Evolutionary conservation across 2,888 invertebrate genomes (phyloP), one percentile per base, ranked within the genome.

Genomic region (Ectemnius continuus): DNA sequence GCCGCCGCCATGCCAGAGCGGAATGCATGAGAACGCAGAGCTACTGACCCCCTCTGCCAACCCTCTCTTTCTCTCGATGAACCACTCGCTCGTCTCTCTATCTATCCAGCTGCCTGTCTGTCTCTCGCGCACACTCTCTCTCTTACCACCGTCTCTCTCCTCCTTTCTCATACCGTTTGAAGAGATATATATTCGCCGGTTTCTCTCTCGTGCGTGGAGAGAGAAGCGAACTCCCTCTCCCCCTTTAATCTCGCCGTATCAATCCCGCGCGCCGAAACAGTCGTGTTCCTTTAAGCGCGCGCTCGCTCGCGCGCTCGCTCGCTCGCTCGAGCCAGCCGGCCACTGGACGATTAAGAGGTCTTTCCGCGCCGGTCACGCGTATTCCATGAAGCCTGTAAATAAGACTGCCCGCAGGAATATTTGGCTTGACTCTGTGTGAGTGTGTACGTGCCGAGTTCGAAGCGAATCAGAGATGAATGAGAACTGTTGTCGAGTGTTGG

Each of bases 1-100:
- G 85, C 36, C 28, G 83, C 87, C 86, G 88, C 88, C 90, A 88
- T 90, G 88, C 89, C 89, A 85, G 87, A 87, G 86, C 88, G 88
- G 89, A 89, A 90, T 90, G 89, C 89, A 89, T 90, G 89, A 89
- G 89, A 90, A 89, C 88, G 86, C 86, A 82, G 86, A 88, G 88
- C 89, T 89, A 89, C 89, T 87, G 89, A 88, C 88, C 88, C 36
- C 88, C 86, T 83, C 84, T 82, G 74, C 70, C 78, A 68, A 70
- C 68, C 13, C 52, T 52, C 75, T 52, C 68, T 18, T 73, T 61
- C 79, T 78, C 73, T 58, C 65, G 70, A 70, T 45, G 67, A 65
- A 76, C 67, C 67, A 23, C 23, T 23, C 23, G 23, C 23, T 23
- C 23, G 23, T 2, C 23, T 23, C 23, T 23, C 23, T 23, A 23